A percentile compares a stretch with the other conserved stretches of the same genome.
These are phyloP conservation scores for Pachycephala philippinensis DNA, from an alignment of 2,113 vertebrate genomes.

Conservation along the genomic window DNA sequence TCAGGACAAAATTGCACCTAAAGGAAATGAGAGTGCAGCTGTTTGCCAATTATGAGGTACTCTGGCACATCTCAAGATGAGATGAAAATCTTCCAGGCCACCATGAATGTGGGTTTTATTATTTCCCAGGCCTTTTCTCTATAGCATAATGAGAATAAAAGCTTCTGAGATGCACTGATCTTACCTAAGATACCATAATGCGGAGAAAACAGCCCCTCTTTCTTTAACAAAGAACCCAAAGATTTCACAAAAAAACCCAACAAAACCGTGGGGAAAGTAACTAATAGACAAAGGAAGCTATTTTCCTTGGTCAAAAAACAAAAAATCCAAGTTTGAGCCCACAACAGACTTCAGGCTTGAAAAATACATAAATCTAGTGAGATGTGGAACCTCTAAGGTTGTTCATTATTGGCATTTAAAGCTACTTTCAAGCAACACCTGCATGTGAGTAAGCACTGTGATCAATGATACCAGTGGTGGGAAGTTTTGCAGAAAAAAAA, in stretches of 20 bases:
- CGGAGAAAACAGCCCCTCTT: slow-evolving; percentile 45
- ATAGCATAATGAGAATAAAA: slow-evolving; percentile 70
- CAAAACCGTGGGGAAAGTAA: not conserved
- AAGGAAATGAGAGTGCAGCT: slow-evolving; percentile 41
- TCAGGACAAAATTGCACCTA: slow-evolving; percentile 53
- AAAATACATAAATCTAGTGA: slow-evolving; percentile 33
- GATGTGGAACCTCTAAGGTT: not conserved
- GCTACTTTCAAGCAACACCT: slow-evolving; percentile 41
- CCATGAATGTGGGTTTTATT: slow-evolving; percentile 48
- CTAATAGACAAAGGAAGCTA: slow-evolving; percentile 29
- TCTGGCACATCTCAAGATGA: slow-evolving; percentile 61
- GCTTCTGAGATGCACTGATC: slow-evolving; percentile 47
- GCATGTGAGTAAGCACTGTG: slow-evolving; percentile 6
- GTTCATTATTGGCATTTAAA: slow-evolving; percentile 52
- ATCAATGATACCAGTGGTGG: slow-evolving; percentile 5
- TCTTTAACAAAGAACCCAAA: slow-evolving; percentile 6
- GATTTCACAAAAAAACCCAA: not conserved
- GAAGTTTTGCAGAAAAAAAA: not conserved
- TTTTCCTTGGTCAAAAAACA: not conserved
- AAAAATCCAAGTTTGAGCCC: not conserved
- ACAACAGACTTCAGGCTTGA: slow-evolving; percentile 38
- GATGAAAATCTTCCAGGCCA: slow-evolving; percentile 54
- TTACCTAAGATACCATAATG: slow-evolving; percentile 48
- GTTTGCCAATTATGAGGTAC: slow-evolving; percentile 57
- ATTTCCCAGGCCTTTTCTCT: slow-evolving; percentile 55